phyloP scores from a whole-genome alignment of 2,888 invertebrate species.

The Byasa hedistus region DNA sequence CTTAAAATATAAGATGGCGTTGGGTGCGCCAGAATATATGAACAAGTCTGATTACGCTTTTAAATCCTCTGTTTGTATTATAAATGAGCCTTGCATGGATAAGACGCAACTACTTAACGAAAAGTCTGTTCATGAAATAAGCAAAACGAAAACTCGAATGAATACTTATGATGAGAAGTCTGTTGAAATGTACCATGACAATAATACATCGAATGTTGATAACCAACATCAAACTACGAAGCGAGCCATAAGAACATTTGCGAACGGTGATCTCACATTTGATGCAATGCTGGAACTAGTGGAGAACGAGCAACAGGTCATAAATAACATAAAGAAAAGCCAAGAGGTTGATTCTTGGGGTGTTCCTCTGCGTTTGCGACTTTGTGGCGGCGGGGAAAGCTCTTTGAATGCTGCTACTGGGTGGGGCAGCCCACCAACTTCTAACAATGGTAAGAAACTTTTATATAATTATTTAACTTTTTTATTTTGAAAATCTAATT shows the following conservation, averaged over 20 bases:
- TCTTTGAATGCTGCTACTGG: slow-evolving; percentile 88
- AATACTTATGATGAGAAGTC: slow-evolving; percentile 61
- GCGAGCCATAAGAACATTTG: slow-evolving; percentile 58
- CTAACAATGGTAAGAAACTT: slow-evolving; percentile 79
- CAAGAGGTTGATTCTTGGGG: slow-evolving; percentile 77
- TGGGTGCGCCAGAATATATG: slow-evolving; percentile 77
- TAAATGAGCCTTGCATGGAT: slow-evolving; percentile 72
- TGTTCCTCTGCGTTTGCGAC: slow-evolving; percentile 81
- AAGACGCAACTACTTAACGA: slow-evolving; percentile 69
- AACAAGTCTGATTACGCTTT: slow-evolving; percentile 82
- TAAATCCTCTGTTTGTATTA: slow-evolving; percentile 80
- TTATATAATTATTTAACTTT: not conserved
- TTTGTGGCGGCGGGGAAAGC: slow-evolving; percentile 90
- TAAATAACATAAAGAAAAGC: slow-evolving; percentile 49
- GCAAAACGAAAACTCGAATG: slow-evolving; percentile 71
- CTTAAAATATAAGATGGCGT: slow-evolving; percentile 80
- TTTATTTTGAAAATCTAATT: no score
- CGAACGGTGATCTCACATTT: slow-evolving; percentile 75
- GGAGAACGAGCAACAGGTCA: slow-evolving; percentile 55
- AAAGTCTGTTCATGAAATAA: slow-evolving; percentile 69
- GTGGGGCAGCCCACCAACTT: slow-evolving; percentile 88
- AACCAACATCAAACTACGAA: slow-evolving; percentile 47
- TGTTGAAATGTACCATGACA: slow-evolving; percentile 71
- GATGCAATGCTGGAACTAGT: slow-evolving; percentile 70
- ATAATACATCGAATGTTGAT: slow-evolving; percentile 64